Evolutionary conservation across 2,113 vertebrate species (phyloP).

Genomic region (Peucedramus taeniatus): DNA sequence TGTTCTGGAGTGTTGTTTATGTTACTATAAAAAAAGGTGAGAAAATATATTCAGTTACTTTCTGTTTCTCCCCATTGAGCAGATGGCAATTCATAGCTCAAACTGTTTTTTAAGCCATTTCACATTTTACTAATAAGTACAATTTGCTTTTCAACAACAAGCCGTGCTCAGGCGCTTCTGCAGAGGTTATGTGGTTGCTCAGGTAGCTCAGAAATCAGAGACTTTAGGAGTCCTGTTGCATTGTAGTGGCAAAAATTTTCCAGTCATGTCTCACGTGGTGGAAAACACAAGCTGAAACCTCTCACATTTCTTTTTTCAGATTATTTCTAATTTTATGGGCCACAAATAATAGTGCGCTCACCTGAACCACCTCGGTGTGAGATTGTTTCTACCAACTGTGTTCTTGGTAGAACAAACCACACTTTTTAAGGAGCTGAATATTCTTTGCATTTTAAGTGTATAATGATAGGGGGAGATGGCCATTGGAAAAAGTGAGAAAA

Average conservation of each 20-base stretch:
- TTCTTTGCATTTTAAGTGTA: slow-evolving; percentile 50
- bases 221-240: slow-evolving; percentile 35
- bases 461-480: slow-evolving; percentile 21
- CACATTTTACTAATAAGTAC: slow-evolving; percentile 79
- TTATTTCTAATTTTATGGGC: slow-evolving; percentile 24
- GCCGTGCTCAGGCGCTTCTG: slow-evolving; percentile 41
- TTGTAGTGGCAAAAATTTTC: slow-evolving; percentile 21
- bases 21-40: slow-evolving; percentile 77
- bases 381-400: slow-evolving; percentile 36
- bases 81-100: slow-evolving; percentile 76
- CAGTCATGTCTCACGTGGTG: background rate
- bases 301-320: slow-evolving; percentile 42
- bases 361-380: background rate
- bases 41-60: slow-evolving; percentile 78
- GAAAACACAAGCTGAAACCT: slow-evolving; percentile 30
- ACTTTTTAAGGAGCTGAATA: slow-evolving; percentile 57
- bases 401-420: slow-evolving; percentile 46
- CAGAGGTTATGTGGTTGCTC: slow-evolving; percentile 44
- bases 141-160: slow-evolving; percentile 74
- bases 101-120: slow-evolving; percentile 76
- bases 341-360: background rate
- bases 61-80: slow-evolving; percentile 68
- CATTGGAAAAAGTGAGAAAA: slow-evolving; percentile 52
- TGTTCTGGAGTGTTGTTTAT: slow-evolving; percentile 73
- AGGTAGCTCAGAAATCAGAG: slow-evolving; percentile 54